Percentiles rank a stretch among this genome's conserved stretches.
phyloP scores from a whole-genome alignment of 2,797 vertebrate species.

The Tangara arthus region DNA sequence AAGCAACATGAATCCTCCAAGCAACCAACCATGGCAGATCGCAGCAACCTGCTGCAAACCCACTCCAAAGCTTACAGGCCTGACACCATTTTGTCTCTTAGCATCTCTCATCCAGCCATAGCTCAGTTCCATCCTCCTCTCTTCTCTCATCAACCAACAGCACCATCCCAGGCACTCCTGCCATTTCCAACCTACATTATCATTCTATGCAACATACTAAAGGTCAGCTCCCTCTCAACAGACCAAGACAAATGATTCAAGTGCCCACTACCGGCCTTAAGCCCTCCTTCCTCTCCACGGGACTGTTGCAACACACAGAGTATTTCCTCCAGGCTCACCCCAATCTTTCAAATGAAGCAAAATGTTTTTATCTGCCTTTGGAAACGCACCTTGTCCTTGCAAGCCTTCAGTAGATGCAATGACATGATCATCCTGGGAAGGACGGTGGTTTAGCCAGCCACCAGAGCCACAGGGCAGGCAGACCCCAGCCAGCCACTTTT shows the following conservation, averaged over 20 bases:
- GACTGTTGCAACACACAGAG: background rate
- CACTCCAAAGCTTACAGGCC: background rate
- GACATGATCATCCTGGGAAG: background rate
- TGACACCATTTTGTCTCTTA: background rate
- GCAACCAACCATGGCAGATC: background rate
- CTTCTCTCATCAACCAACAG: background rate
- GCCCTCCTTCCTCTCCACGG: background rate
- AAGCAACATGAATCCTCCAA: constrained; percentile 7
- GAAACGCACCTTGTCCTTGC: background rate
- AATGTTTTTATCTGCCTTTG: background rate
- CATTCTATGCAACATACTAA: background rate
- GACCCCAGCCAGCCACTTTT: background rate
- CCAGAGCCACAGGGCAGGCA: background rate
- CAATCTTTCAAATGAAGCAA: background rate
- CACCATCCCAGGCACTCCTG: background rate
- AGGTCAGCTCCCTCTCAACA: background rate
- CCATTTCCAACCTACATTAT: background rate
- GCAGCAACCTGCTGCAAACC: background rate
- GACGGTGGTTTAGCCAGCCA: background rate
- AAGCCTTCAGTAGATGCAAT: background rate
- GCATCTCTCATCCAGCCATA: background rate
- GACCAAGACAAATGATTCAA: background rate
- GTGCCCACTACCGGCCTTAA: background rate
- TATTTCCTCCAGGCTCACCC: background rate
- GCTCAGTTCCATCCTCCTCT: background rate